A percentile compares a stretch with the other conserved stretches of the same genome.
Conservation (phyloP, 2,797 vertebrate genomes). For the Eulemur mongoz region DNA sequence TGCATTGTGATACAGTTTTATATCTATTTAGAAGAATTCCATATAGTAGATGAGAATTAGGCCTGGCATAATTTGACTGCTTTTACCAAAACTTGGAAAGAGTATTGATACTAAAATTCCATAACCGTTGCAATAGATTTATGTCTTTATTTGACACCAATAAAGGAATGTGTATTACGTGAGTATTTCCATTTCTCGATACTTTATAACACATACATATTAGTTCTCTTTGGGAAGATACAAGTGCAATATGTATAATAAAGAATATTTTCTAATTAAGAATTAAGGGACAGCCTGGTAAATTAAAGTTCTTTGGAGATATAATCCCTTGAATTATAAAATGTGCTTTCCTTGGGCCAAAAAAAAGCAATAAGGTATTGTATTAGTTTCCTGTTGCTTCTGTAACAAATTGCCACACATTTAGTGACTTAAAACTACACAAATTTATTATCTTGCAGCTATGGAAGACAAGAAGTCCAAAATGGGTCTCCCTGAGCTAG, state of each 20-base stretch:
- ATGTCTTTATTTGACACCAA: background rate
- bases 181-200: background rate
- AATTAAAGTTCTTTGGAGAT: background rate
- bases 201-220: background rate
- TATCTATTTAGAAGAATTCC: background rate
- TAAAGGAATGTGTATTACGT: background rate
- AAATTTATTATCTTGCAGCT: background rate
- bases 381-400: background rate
- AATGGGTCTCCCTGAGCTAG: background rate
- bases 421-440: background rate
- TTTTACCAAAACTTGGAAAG: background rate
- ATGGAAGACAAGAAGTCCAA: background rate
- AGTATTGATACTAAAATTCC: background rate
- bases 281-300: background rate
- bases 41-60: background rate
- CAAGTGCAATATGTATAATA: background rate
- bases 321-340: background rate
- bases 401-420: background rate
- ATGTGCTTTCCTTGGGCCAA: background rate
- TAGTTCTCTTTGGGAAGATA: background rate
- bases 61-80: background rate
- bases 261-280: background rate
- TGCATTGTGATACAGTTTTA: background rate
- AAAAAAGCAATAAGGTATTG: background rate
- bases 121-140: background rate